Evolutionary conservation across 1,140 invertebrate species (phyloP), one percentile per base, ranked within the genome.

Genomic region (Limonius californicus): DNA sequence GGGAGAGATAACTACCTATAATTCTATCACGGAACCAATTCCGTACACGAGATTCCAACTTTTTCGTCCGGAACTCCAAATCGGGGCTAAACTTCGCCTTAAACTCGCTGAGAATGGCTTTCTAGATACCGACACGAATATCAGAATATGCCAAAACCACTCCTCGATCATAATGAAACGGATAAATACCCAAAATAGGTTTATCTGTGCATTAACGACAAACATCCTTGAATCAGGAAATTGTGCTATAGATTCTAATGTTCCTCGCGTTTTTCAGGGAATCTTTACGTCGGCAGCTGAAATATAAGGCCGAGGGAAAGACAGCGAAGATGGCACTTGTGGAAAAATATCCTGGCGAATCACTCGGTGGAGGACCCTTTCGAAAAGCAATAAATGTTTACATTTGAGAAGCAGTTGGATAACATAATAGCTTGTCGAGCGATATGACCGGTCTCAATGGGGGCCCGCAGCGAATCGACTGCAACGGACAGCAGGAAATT

Each of bases 361-460:
- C 35, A 30, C 42, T 58, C 63, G 53, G 54, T 63, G 43, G 32
- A 63, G 56, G 54, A 45, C 62, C 57, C 59, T 60, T 58, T 62
- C 59, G 53, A 66, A 66, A 63, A 57, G 67, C 59, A 68, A 68
- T 68, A 68, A 68, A 66, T 68, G 67, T 68, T 68, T 68, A 68
- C 67, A 66, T 68, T 66, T 64, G 64, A 66, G 62, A 50, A 50
- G 45, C 57, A 62, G 64, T 65, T 63, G 59, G 59, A 60, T 59
- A 66, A 68, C 59, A 68, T 68, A 68, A 68, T 68, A 61, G 67
- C 59, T 61, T 68, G 67, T 68, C 62, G 62, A 64, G 64, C 57
- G 67, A 68, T 66, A 67, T 64, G 59, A 66, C 65, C 65, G 65
- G 19, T 63, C 62, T 63, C 61, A 61, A 63, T 66, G 58, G 66